Evolutionary conservation across 2,113 vertebrate species (phyloP).

Genomic region (Pseudolaguvia tuberculata): DNA sequence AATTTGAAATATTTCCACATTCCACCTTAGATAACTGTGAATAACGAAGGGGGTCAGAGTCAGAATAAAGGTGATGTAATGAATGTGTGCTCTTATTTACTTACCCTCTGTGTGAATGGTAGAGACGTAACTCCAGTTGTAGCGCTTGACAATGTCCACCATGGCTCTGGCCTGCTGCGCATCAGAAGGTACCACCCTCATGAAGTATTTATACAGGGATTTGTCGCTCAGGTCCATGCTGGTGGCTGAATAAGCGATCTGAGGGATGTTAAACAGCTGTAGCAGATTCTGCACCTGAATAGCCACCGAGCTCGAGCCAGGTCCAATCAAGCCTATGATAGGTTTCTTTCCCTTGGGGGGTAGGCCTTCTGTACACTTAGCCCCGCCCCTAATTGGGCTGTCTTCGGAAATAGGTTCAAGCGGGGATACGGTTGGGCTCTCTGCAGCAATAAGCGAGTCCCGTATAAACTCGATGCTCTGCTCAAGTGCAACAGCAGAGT

Average conservation of each 20-base stretch:
- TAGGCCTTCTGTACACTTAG: conserved; percentile 78
- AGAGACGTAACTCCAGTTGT: conserved; percentile 99
- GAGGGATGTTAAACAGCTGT: conserved; percentile 99
- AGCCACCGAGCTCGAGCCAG: conserved; percentile 95
- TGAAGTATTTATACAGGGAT: conserved; percentile 96
- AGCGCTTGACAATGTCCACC: conserved; percentile 98
- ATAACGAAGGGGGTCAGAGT: not conserved
- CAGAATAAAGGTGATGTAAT: not conserved
- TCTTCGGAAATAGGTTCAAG: conserved; percentile 64
- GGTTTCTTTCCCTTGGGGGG: conserved; percentile 90
- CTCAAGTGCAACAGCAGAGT: conserved; percentile 93
- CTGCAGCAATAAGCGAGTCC: conserved; percentile 89
- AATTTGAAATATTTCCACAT: no score
- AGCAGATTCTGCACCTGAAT: conserved; percentile 98
- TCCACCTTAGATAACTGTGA: no score
- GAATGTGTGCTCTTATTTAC: conserved; percentile 21
- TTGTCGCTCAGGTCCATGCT: conserved; percentile 99
- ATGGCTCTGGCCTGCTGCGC: conserved; percentile 94
- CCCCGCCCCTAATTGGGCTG: conserved; percentile 67
- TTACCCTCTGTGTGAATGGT: conserved; percentile 96
- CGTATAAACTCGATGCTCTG: conserved; percentile 98
- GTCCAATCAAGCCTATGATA: conserved; percentile 95
- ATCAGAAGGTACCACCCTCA: conserved; percentile 96
- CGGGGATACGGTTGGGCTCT: conserved; percentile 46
- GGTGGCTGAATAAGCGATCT: conserved; percentile 98